A percentile compares a stretch with the other conserved stretches of the same genome.
These are phyloP conservation scores for Philereme transversata DNA, from an alignment of 2,888 invertebrate genomes.

Conservation along the genomic window DNA sequence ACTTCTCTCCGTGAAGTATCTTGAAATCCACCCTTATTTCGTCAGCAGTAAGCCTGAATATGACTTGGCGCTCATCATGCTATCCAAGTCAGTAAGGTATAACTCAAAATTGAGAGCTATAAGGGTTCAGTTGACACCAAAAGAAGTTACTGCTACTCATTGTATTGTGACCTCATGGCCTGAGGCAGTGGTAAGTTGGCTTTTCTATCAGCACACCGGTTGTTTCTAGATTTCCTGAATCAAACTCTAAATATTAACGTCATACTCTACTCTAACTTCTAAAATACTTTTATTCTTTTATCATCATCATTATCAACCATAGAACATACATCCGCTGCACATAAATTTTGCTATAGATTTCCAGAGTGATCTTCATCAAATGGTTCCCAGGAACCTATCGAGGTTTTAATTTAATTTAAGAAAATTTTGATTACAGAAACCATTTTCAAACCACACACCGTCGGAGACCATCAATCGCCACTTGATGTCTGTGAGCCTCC, in stretches of 20 bases:
- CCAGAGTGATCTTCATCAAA: no score
- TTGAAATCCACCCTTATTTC: conserved; percentile 67
- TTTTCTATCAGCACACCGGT: conserved; percentile 14
- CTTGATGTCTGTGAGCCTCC: conserved; percentile 55
- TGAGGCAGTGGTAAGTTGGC: conserved; percentile 42
- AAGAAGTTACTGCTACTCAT: conserved; percentile 54
- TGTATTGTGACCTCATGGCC: conserved; percentile 68
- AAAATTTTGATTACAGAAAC: neutral
- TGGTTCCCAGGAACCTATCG: no score
- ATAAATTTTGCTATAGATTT: no score
- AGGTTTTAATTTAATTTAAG: no score
- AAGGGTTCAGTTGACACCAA: conserved; percentile 45
- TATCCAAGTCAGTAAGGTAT: conserved; percentile 49
- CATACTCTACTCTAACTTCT: no score
- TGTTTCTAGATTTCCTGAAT: no score
- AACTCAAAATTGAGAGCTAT: conserved; percentile 55
- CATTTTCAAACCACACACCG: conserved; percentile 2
- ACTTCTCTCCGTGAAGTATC: conserved; percentile 55
- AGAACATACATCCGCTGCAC: no score
- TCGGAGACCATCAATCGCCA: conserved; percentile 49
- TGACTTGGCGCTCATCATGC: conserved; percentile 63
- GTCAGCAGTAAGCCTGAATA: conserved; percentile 60
- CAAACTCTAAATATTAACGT: no score
- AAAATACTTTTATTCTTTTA: no score
- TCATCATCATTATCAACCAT: no score